These are phyloP conservation scores for Campoplex capitator DNA, from an alignment of 2,888 invertebrate genomes.

Conservation along the genomic window DNA sequence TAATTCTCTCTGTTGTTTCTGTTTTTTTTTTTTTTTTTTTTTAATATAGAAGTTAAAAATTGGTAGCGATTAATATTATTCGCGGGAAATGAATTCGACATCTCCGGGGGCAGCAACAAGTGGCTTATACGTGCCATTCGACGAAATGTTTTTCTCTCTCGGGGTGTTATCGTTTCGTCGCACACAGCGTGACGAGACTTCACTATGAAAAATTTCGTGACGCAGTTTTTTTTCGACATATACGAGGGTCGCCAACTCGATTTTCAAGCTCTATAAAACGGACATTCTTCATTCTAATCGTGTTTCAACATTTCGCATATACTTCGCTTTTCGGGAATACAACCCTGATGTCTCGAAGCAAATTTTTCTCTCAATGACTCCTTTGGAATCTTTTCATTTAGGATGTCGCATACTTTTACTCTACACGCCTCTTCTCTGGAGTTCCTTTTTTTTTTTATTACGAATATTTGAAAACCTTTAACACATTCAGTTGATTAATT, in stretches of 20 bases:
- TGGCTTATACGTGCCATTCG: slow-evolving; percentile 4
- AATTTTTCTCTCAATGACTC: background rate
- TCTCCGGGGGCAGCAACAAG: background rate
- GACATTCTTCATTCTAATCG: background rate
- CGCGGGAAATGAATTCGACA: background rate
- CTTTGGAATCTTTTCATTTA: background rate
- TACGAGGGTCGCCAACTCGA: background rate
- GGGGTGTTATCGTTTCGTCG: background rate
- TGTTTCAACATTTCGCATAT: background rate
- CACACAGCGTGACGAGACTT: background rate
- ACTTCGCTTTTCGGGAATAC: background rate
- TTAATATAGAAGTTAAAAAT: background rate
- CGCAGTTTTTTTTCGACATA: background rate
- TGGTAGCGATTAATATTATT: background rate
- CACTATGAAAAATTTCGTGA: background rate
- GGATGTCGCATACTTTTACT: background rate
- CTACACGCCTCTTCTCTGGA: background rate
- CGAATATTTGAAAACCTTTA: background rate
- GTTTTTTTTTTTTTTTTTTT: background rate
- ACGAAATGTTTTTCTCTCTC: background rate
- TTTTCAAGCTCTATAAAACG: background rate
- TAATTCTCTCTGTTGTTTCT: background rate
- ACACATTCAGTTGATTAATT: background rate
- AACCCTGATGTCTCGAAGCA: background rate
- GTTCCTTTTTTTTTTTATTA: background rate